Evolutionary conservation across 2,797 vertebrate species (phyloP), one percentile per base, ranked within the genome.

Genomic region (Notolabrus celidotus): DNA sequence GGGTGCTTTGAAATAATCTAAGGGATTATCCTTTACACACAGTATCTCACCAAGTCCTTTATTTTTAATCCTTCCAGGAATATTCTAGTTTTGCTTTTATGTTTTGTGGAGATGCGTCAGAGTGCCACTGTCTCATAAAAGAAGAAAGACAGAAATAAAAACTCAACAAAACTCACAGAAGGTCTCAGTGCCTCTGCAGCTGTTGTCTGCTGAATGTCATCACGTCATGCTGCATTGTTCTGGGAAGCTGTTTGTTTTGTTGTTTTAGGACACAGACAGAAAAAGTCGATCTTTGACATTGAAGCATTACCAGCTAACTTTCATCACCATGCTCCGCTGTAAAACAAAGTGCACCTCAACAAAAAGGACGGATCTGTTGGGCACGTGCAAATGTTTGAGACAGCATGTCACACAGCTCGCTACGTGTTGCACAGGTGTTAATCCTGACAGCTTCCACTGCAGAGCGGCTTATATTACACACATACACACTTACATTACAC

Each of bases 361-460:
- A 74, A 58, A 54, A 57, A 70, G 41, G 59, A 66, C 59, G 69
- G 67, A 74, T 70, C 77, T 58, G 41, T 46, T 17, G 6, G 36
- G 53, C 82, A 70, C 42, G 29, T 83, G 83, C 69, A 58, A 53
- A 59, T 56, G 67, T 79, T 82, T 77, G 71, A 60, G 82, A 71
- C 79, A 41, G 71, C 55, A 4, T 67, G 65, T 79, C 82, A 74
- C 63, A 58, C 74, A 22, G 67, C 83, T 79, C 68, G 0, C 58
- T 64, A 42, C 66, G 77, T 79, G 77, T 78, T 72, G 66, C 82
- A 83, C 87, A 92, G 89, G 88, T 93, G 86, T 83, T 91, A 92
- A 90, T 90, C 89, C 88, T 75, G 66, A 85, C 84, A 83, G 78
- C 77, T 78, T 81, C 54, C 62, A 65, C 56, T 25, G 65, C 82